Percentiles rank a stretch among this genome's conserved stretches.
Conservation (phyloP, 2,888 invertebrate species). For the Tiliacea citrago region DNA sequence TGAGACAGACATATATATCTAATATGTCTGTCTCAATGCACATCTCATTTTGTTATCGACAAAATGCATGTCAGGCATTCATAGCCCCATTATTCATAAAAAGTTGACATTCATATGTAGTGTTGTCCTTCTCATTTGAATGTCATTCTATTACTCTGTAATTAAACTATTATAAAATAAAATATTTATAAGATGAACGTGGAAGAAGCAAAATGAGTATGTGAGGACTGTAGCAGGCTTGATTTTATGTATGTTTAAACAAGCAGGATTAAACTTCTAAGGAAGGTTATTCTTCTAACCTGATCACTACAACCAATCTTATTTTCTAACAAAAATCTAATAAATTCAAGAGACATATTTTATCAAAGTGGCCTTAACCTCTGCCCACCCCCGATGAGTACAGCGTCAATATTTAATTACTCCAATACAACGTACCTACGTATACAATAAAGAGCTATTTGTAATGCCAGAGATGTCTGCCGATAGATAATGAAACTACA, state of each 20-base stretch:
- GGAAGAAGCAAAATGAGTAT: not conserved
- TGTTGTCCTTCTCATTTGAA: slow-evolving; percentile 4
- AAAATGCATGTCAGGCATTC: not conserved
- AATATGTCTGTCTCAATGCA: not conserved
- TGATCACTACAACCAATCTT: not conserved
- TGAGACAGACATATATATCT: too few species aligned
- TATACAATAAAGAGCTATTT: slow-evolving; percentile 36
- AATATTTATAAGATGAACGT: too few species aligned
- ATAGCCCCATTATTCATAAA: slow-evolving; percentile 21
- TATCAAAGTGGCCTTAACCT: slow-evolving; percentile 31
- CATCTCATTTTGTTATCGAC: slow-evolving; percentile 2
- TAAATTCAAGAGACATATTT: not conserved
- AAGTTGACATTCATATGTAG: not conserved
- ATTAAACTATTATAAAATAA: not conserved
- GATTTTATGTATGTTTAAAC: too few species aligned
- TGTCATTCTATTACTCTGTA: too few species aligned
- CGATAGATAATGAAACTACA: slow-evolving; percentile 40
- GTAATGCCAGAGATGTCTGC: slow-evolving; percentile 22
- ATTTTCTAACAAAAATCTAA: slow-evolving; percentile 2
- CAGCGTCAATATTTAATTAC: slow-evolving; percentile 44
- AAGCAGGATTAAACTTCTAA: not conserved
- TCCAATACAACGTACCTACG: slow-evolving; percentile 4
- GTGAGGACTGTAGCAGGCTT: not conserved
- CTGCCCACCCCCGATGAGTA: not conserved
- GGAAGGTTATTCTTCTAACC: not conserved